phyloP scores from a whole-genome alignment of 2,888 invertebrate species.

The Drosophila tanythrix region DNA sequence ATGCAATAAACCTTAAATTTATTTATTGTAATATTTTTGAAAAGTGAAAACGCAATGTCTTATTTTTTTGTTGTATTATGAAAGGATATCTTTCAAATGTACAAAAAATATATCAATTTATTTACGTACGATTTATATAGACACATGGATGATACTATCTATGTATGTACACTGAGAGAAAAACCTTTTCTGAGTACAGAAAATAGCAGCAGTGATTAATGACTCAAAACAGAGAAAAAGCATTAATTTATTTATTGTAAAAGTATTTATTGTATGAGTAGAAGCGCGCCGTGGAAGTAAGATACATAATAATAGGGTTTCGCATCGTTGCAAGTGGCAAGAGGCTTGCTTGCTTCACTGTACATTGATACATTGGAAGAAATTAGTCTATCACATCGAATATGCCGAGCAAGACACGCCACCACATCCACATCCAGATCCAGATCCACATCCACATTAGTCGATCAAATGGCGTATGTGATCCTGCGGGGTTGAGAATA shows the following conservation, averaged over 20 bases:
- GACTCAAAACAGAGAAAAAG: conserved; percentile 5
- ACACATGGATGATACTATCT: background rate
- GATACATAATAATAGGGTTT: background rate
- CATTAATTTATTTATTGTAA: conserved; percentile 6
- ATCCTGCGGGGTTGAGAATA: conserved; percentile 86
- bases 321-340: conserved; percentile 1
- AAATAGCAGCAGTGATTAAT: background rate
- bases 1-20: conserved; percentile 74
- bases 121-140: background rate
- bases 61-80: background rate
- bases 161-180: background rate
- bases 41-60: background rate
- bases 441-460: conserved; percentile 29
- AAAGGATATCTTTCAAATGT: background rate
- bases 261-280: conserved; percentile 3
- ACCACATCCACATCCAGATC: conserved; percentile 8
- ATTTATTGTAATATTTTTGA: conserved; percentile 71
- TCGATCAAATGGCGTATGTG: conserved; percentile 75
- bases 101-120: background rate
- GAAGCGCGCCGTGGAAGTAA: conserved; percentile 3
- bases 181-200: background rate
- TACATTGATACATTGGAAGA: background rate
- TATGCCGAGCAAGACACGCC: conserved; percentile 2
- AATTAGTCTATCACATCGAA: conserved; percentile 48
- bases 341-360: conserved; percentile 3